Evolutionary conservation across 2,888 invertebrate genomes (phyloP), one percentile per base, ranked within the genome.

Genomic region (Neria commutata): DNA sequence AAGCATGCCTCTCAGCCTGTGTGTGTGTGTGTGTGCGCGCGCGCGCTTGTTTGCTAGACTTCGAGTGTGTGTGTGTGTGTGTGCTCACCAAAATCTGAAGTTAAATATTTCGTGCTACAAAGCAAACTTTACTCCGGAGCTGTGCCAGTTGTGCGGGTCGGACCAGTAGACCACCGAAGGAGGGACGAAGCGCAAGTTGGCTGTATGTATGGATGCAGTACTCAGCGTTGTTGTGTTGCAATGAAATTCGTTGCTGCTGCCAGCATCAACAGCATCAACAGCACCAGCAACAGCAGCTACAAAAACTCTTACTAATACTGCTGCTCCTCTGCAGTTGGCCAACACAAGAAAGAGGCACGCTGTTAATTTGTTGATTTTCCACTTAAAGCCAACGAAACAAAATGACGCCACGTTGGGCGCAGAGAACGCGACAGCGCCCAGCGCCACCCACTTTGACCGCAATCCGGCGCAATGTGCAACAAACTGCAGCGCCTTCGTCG

Each of bases 311-410:
- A n/a, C n/a, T n/a, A n/a, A n/a, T n/a, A n/a, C n/a, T n/a, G n/a
- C n/a, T n/a, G n/a, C n/a, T n/a, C n/a, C n/a, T n/a, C n/a, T n/a
- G n/a, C n/a, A 26, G 46, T n/a, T 37, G n/a, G 58, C 53, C 62
- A 65, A 61, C 60, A 67, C 61, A 69, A 68, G 66, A 66, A n/a
- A n/a, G n/a, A n/a, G n/a, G n/a, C 61, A 61, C 63, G 69, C 64
- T 65, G 67, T n/a, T 72, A 74, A 74, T 71, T 75, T 74, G 74
- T 77, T 76, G 74, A 67, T 70, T 73, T 69, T 75, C 67, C 75
- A 73, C 72, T 76, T 75, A 71, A 73, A 75, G 70, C 68, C 71
- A 65, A 60, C 60, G 62, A 60, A 46, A 40, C 50, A 48, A 37
- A 56, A 57, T 57, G 53, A 56, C 42, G n/a, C n/a, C n/a, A n/a